Base-by-base conservation (phyloP, 2,888 invertebrate species). In the Mythimna pallens region DNA sequence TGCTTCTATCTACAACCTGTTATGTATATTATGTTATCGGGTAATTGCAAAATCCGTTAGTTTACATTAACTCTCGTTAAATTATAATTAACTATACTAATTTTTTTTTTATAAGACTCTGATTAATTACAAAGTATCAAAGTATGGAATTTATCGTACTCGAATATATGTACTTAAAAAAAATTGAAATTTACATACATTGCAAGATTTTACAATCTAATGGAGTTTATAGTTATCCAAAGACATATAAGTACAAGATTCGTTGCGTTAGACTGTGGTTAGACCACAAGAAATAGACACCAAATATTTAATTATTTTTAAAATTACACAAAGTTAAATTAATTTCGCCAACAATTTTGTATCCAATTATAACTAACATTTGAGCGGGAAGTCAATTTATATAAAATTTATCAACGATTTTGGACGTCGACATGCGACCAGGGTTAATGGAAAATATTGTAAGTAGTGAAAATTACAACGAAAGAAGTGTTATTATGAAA, bases 391-490 rank as follows among this genome's bases (percentile, higher is more conserved):
- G 57, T 75, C 75, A 74, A 80, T 74, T 74, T 74, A 22, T 57
- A 36, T 22, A 72, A 55, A 57, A 61, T 20, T 54, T 22, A 47
- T 50, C 22, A 59, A 80, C 47, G 67, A 75, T 55, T 9, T 69
- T 63, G 36, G 12, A 4, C 54, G 52, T 61, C 25, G 14, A n/a
- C 22, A 30, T 34, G 30, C 40, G 14, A 30, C n/a, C 57, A 43
- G 73, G 43, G 57, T 63, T 73, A n/a, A 43, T 22, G 43, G 43
- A 30, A 65, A 50, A 68, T 50, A 66, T 68, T 54, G 47, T 71
- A 54, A 57, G n/a, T 65, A 64, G 55, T 69, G 62, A 78, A 82
- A 65, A 72, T 78, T 36, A 80, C 79, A 83, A 73, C 79, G 83
- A 83, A 79, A 58, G 30, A 67, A 57, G 17, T 57, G 12, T 55